Evolutionary conservation across 2,113 vertebrate genomes (phyloP), one percentile per base, ranked within the genome.

Genomic region (Genyomyrus donnyi): DNA sequence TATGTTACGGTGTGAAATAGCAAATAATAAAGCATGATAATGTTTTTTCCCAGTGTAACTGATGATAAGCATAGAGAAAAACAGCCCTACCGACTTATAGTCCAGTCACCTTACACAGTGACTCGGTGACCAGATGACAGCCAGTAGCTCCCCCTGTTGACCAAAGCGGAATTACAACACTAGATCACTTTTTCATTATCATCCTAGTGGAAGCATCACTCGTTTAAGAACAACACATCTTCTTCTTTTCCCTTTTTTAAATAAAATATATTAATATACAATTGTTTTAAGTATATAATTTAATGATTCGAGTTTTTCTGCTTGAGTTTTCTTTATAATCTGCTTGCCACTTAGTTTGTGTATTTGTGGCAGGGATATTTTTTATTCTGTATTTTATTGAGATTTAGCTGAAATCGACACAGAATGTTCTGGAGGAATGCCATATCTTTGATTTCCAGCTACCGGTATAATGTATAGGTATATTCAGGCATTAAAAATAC

Each of bases 61-160:
- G n/a, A 87, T 87, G 49, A 56, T 11, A 88, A 27, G 15, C 21
- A 42, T 4, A 42, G 56, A 7, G 9, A 5, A 45, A 42, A n/a
- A 53, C 35, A n/a, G 49, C 13, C 80, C 39, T 84, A 56, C 35
- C 31, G 31, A 27, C 74, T 83, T 42, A 52, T 11, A 50, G 49
- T 17, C 17, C 56, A 35, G 52, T 19, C 31, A 56, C 31, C 31
- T 42, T 10, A 62, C 49, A 62, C 46, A 52, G 49, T 45, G 50
- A 21, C 80, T 45, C 45, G 3, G 92, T 93, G 92, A 90, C 93
- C 94, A 97, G 95, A 95, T 95, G 94, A 97, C 95, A 97, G 93
- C 93, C 97, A 92, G 95, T 96, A 96, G 94, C 95, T 96, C 97
- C 97, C 97, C 97, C 97, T 97, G 92, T 97, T 96, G 97, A 96